Evolutionary conservation across 2,797 vertebrate species (phyloP).

Genomic region (Chiroxiphia lanceolata): DNA sequence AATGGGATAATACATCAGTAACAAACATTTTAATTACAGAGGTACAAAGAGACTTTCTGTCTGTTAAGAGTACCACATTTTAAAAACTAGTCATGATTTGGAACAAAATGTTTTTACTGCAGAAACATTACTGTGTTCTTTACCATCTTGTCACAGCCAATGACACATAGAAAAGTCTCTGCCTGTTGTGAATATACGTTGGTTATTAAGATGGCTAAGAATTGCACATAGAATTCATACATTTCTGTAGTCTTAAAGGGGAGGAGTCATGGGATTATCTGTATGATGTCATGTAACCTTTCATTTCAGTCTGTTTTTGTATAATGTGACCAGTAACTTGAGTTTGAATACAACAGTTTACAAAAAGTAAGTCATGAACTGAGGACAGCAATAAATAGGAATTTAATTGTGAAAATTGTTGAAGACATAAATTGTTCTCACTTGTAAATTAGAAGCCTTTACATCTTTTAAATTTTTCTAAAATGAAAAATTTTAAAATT

Average conservation of each 20-base stretch:
- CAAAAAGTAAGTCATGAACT: neutral
- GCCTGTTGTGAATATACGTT: neutral
- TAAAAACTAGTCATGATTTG: neutral
- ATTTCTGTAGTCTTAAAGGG: neutral
- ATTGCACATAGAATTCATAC: neutral
- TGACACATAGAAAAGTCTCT: neutral
- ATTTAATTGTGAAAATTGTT: neutral
- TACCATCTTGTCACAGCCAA: neutral
- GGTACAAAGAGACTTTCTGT: neutral
- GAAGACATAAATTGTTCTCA: neutral
- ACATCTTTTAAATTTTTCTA: neutral
- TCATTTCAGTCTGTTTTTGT: neutral
- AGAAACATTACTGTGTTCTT: neutral
- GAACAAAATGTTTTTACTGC: neutral
- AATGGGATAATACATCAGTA: neutral
- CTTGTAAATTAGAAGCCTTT: neutral
- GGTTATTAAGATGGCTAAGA: neutral
- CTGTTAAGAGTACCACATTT: neutral
- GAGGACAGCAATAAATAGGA: neutral
- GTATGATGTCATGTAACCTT: neutral
- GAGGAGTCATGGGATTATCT: neutral
- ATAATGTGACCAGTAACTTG: neutral
- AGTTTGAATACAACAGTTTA: neutral
- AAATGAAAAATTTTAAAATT: neutral
- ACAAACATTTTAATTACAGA: neutral